phyloP scores from a whole-genome alignment of 2,797 vertebrate genomes.

The Pseudomugil tenellus region DNA sequence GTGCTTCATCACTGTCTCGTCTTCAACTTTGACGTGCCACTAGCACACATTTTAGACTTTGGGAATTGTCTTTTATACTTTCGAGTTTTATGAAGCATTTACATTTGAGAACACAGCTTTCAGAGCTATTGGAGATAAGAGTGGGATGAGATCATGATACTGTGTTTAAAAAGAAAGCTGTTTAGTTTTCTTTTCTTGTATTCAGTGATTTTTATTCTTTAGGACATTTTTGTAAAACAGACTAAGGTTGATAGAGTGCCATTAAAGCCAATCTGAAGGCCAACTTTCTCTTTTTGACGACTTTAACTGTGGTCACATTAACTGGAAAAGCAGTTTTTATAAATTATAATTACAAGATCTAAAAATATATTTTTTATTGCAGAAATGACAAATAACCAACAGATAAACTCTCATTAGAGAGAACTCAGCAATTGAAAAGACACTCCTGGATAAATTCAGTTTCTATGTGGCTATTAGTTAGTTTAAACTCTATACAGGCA shows the following conservation, averaged over 20 bases:
- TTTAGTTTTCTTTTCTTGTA: conserved; percentile 5
- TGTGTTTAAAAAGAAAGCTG: conserved; percentile 14
- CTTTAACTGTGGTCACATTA: conserved; percentile 1
- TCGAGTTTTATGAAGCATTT: not conserved
- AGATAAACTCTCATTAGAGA: not conserved
- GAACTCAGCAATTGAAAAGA: not conserved
- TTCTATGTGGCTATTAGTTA: not conserved
- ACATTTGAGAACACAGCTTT: conserved; percentile 10
- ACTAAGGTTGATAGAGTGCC: not conserved
- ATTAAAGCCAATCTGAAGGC: conserved; percentile 11
- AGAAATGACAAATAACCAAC: conserved; percentile 1
- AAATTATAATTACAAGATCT: not conserved
- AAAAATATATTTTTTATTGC: not conserved
- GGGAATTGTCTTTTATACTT: not conserved
- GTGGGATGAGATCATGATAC: conserved; percentile 3
- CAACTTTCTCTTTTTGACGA: conserved; percentile 8
- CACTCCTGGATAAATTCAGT: not conserved
- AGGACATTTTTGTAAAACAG: not conserved
- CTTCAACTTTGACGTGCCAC: conserved; percentile 11
- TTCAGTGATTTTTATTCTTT: conserved; percentile 14
- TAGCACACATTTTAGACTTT: not conserved
- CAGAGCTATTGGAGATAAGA: conserved; percentile 8
- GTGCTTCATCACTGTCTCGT: conserved; percentile 11
- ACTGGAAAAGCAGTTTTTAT: not conserved
- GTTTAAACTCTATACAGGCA: conserved; percentile 14